A percentile compares a stretch with the other conserved stretches of the same genome.
Evolutionary conservation across 2,888 invertebrate species (phyloP).

Genomic region (Diabrotica balteata): DNA sequence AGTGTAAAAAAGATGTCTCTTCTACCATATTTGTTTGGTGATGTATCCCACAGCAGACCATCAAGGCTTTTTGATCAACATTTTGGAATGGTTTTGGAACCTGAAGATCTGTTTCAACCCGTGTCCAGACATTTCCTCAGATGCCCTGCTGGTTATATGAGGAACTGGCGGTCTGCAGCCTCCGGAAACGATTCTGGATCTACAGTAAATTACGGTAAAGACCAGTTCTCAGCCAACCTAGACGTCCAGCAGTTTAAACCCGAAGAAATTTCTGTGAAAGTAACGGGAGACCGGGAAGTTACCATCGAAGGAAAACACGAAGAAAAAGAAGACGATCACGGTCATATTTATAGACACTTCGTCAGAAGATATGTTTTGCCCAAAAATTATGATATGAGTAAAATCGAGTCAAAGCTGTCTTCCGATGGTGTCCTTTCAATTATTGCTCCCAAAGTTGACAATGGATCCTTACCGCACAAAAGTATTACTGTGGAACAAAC

Average conservation of each 20-base stretch:
- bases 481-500: slow-evolving; percentile 31
- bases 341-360: slow-evolving; percentile 79
- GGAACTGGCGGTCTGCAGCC: slow-evolving; percentile 36
- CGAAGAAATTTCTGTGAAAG: slow-evolving; percentile 36
- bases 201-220: slow-evolving; percentile 61
- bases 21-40: slow-evolving; percentile 26
- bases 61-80: slow-evolving; percentile 33
- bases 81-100: slow-evolving; percentile 28
- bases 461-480: slow-evolving; percentile 25
- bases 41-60: slow-evolving; percentile 20
- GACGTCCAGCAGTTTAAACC: slow-evolving; percentile 39
- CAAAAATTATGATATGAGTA: slow-evolving; percentile 74
- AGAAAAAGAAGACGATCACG: slow-evolving; percentile 76
- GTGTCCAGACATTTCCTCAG: slow-evolving; percentile 26
- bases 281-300: slow-evolving; percentile 65
- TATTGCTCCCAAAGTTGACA: slow-evolving; percentile 64
- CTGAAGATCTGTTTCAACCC: slow-evolving; percentile 31
- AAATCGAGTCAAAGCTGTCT: slow-evolving; percentile 76
- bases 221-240: slow-evolving; percentile 65
- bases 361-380: slow-evolving; percentile 77
- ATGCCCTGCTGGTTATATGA: slow-evolving; percentile 35
- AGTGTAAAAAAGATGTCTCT: slow-evolving; percentile 17
- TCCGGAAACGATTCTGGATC: slow-evolving; percentile 30
- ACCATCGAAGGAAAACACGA: slow-evolving; percentile 81
- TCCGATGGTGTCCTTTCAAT: slow-evolving; percentile 77